phyloP scores from a whole-genome alignment of 2,888 invertebrate species.

The Drosophila sordidapex region DNA sequence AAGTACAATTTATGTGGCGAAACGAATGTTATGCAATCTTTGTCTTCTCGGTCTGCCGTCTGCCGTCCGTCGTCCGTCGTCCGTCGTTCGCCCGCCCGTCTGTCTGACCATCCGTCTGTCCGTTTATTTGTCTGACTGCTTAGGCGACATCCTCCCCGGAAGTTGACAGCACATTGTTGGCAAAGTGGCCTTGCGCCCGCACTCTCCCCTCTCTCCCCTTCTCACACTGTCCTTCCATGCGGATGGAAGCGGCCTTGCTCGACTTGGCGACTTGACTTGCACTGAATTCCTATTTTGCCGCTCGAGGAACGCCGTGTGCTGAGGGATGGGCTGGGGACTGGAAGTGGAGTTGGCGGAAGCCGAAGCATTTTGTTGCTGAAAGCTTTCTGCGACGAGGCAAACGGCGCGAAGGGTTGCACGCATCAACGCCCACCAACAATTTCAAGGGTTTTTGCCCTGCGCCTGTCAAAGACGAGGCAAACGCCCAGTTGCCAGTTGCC shows the following conservation, averaged over 20 bases:
- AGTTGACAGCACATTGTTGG: conserved; percentile 81
- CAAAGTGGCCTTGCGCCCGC: conserved; percentile 70
- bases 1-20: conserved; percentile 82
- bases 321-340: neutral
- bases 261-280: conserved; percentile 65
- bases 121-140: conserved; percentile 75
- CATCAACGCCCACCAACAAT: conserved; percentile 83
- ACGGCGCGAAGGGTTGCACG: conserved; percentile 80
- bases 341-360: conserved; percentile 68
- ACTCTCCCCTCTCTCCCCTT: neutral
- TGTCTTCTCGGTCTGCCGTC: conserved; percentile 37
- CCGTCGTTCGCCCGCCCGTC: conserved; percentile 21
- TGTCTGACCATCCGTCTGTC: conserved; percentile 34
- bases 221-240: neutral
- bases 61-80: conserved; percentile 16
- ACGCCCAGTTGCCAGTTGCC: conserved; percentile 52
- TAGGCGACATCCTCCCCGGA: conserved; percentile 80
- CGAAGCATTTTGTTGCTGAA: conserved; percentile 80
- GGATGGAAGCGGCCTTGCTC: conserved; percentile 63
- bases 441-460: conserved; percentile 75
- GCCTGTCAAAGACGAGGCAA: conserved; percentile 46
- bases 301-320: neutral
- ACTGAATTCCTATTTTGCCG: conserved; percentile 22
- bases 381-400: conserved; percentile 62
- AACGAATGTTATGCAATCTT: conserved; percentile 76